phyloP scores from a whole-genome alignment of 2,113 vertebrate genomes.

The Ailurus styani region DNA sequence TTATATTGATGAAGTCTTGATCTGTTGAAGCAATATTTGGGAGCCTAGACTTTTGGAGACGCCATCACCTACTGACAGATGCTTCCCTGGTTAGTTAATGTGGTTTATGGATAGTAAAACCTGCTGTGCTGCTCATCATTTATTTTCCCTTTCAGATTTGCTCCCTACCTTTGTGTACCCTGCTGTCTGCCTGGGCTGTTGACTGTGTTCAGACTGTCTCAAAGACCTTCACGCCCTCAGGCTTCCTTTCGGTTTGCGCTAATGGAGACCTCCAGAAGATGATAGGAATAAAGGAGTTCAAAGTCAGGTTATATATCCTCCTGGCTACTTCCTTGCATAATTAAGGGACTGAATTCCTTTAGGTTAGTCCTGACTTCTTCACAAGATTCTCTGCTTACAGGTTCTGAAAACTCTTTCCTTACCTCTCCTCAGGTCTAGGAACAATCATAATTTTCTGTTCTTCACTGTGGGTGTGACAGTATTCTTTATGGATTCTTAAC shows the following conservation, averaged over 20 bases:
- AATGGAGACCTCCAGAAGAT: background rate
- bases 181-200: background rate
- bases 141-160: background rate
- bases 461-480: background rate
- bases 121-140: background rate
- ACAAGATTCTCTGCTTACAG: background rate
- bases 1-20: background rate
- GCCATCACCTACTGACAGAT: background rate
- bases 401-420: background rate
- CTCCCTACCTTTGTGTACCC: background rate
- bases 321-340: background rate
- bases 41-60: background rate
- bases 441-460: background rate
- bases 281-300: background rate
- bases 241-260: background rate
- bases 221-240: background rate
- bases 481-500: background rate
- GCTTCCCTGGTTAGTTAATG: background rate
- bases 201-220: background rate
- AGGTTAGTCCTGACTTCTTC: background rate
- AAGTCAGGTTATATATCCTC: background rate
- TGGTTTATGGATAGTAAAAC: background rate
- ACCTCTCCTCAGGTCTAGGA: background rate
- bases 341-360: background rate
- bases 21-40: background rate